phyloP scores from a whole-genome alignment of 2,113 vertebrate species.

The Bettongia penicillata region DNA sequence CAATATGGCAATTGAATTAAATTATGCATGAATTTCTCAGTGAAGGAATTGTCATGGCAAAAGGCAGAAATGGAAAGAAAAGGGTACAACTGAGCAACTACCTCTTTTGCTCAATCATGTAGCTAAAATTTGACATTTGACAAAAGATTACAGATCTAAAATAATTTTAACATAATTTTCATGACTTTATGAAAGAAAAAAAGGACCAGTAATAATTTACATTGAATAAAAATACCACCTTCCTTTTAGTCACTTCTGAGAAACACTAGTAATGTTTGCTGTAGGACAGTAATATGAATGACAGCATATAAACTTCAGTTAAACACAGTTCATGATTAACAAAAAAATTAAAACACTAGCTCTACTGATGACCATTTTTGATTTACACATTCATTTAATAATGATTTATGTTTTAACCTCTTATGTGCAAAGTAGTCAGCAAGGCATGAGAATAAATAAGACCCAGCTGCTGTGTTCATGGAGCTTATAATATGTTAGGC shows the following conservation, averaged over 20 bases:
- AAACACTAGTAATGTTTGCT: background rate
- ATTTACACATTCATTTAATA: background rate
- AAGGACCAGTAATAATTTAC: background rate
- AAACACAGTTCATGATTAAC: background rate
- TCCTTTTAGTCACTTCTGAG: background rate
- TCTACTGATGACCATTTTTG: background rate
- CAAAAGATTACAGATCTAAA: background rate
- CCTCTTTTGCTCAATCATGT: constrained; percentile 23
- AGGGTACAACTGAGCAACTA: background rate
- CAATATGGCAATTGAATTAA: background rate
- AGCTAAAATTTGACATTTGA: background rate
- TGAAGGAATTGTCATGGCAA: constrained; percentile 23
- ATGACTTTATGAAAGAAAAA: background rate
- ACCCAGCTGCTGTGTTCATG: background rate
- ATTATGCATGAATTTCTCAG: background rate
- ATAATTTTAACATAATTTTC: background rate
- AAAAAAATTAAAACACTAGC: background rate
- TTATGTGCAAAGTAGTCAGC: background rate
- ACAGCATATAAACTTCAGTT: background rate
- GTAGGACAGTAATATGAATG: background rate
- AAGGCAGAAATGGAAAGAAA: background rate
- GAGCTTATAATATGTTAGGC: background rate
- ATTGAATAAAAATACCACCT: background rate
- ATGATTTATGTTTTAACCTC: background rate
- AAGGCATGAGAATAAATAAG: background rate